Percentiles rank a stretch among this genome's conserved stretches.
Evolutionary conservation across 2,797 vertebrate species (phyloP).

Genomic region (Ambastaia sidthimunki): DNA sequence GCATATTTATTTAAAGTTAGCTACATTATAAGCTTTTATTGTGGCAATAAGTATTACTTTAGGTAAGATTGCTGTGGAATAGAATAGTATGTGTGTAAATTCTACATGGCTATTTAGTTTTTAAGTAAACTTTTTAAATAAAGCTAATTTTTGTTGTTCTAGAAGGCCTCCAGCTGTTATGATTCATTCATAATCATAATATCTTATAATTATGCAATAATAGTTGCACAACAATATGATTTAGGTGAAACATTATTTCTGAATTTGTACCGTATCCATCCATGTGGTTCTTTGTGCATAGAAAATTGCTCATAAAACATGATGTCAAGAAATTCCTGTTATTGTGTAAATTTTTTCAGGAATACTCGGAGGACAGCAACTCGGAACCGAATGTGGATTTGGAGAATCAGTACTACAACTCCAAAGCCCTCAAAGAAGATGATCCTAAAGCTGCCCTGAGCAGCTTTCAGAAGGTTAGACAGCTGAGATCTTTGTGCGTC

Average conservation of each 20-base stretch:
- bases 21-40: not conserved
- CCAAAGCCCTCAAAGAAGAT: slow-evolving; percentile 93
- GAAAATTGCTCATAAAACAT: not conserved
- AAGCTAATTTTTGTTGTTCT: not conserved
- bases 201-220: not conserved
- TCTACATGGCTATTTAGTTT: not conserved
- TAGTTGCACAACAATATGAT: not conserved
- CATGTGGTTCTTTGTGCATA: not conserved
- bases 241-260: not conserved
- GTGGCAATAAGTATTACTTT: not conserved
- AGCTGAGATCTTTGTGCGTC: not conserved
- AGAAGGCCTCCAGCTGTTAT: no score
- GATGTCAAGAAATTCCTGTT: slow-evolving; percentile 8
- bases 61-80: not conserved
- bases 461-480: slow-evolving; percentile 89
- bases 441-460: slow-evolving; percentile 90
- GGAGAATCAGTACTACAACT: slow-evolving; percentile 96
- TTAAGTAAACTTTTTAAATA: not conserved
- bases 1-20: slow-evolving; percentile 20
- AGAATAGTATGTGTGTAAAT: not conserved
- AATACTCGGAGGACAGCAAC: slow-evolving; percentile 94
- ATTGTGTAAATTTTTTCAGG: slow-evolving; percentile 68
- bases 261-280: no score
- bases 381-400: slow-evolving; percentile 93
- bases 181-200: not conserved